Evolutionary conservation across 2,113 vertebrate species (phyloP), one percentile per base, ranked within the genome.

Genomic region (Micronycteris hirsuta): DNA sequence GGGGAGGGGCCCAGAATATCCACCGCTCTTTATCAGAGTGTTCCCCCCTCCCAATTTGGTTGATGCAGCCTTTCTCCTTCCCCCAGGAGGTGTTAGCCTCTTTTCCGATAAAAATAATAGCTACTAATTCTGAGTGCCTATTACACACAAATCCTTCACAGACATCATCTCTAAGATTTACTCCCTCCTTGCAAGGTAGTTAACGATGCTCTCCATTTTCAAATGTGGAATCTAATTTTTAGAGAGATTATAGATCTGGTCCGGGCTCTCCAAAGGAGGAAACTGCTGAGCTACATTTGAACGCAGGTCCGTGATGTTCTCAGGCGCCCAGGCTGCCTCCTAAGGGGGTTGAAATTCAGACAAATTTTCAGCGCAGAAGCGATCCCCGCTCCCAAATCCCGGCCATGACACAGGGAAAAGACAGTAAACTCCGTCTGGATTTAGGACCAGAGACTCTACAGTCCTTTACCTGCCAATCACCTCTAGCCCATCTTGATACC

Each of bases 71-170:
- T 65, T 81, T 73, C n/a, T 71, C 17, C 36, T 38, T 12, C 15
- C 24, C 4, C 2, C 9, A 41, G 7, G 45, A 65, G 77, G 61
- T 86, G 63, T 82, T 56, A 86, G 78, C 26, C 36, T 92, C 80
- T 89, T 77, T 91, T 74, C 20, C 28, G 45, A 70, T 84, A 87
- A 83, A 91, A 97, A 80, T n/a, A 47, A 73, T 38, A 87, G 74
- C 68, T 86, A 45, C 68, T 89, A 85, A 86, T 86, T 93, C 61
- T 17, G 5, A 85, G 36, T 33, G 6, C 41, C 56, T 76, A 1
- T 71, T 92, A 41, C 3, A 47, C 20, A 56, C 77, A 88, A 78
- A 85, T 56, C 58, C n/a, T 58, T 71, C 74, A 24, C 41, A 73
- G 52, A 54, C 33, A 31, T 63, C n/a, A 65, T 54, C 56, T 85